Evolutionary conservation across 2,888 invertebrate genomes (phyloP).

Genomic region (Drepana falcataria): DNA sequence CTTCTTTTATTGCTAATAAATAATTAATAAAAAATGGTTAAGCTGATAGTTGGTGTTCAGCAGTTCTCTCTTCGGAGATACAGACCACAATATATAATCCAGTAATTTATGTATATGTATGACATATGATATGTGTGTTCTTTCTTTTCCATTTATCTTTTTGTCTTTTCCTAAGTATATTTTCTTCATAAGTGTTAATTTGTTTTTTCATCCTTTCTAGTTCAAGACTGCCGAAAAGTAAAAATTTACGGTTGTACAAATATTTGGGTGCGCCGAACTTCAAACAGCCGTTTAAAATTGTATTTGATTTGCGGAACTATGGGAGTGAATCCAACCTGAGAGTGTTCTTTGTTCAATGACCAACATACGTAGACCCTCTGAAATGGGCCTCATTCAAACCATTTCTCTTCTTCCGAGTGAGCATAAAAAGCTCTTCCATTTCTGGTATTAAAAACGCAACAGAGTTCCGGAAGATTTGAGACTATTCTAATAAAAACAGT

Average conservation of each 20-base stretch:
- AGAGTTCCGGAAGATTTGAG: conserved; percentile 34
- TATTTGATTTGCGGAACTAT: conserved; percentile 39
- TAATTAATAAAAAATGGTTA: no score
- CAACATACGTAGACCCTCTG: conserved; percentile 13
- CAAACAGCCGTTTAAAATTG: conserved; percentile 29
- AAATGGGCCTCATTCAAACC: not conserved
- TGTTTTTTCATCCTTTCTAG: not conserved
- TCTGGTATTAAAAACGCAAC: conserved; percentile 13
- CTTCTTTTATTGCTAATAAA: no score
- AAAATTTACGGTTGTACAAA: not conserved
- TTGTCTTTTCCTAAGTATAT: no score
- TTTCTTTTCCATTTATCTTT: no score
- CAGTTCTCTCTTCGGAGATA: no score
- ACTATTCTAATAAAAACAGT: conserved; percentile 16
- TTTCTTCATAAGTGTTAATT: no score
- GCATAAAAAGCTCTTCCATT: conserved; percentile 8
- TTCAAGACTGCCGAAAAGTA: not conserved
- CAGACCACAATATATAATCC: no score
- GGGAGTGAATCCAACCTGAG: conserved; percentile 34
- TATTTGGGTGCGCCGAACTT: conserved; percentile 2
- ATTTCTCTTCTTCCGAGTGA: conserved; percentile 2
- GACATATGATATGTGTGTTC: no score
- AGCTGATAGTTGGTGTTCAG: no score
- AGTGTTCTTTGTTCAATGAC: conserved; percentile 14
- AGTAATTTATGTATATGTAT: no score